Conservation (phyloP, 2,888 invertebrate species). For the Ornithoptera alexandrae region DNA sequence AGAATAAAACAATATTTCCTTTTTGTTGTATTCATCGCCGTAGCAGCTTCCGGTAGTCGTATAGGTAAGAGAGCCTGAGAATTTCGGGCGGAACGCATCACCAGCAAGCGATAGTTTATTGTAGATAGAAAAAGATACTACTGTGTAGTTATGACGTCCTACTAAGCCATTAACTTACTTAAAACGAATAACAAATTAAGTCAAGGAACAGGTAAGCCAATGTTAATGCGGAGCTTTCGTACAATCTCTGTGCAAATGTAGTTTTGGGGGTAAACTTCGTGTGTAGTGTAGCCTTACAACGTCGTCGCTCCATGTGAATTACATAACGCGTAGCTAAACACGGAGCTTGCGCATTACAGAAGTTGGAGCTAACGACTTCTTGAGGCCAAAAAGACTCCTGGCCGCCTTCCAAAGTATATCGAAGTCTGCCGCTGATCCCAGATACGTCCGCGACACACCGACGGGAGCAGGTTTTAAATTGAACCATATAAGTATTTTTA, state of each 20-base stretch:
- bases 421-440: constrained; percentile 53
- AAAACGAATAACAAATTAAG: neutral
- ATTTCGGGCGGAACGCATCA: too few species aligned
- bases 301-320: constrained; percentile 36
- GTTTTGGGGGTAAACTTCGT: constrained; percentile 4
- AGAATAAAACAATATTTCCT: too few species aligned
- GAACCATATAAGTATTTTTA: neutral
- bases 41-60: too few species aligned
- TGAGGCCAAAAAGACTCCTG: constrained; percentile 78
- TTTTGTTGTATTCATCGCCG: too few species aligned
- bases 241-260: neutral
- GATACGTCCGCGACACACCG: constrained; percentile 47
- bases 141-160: too few species aligned
- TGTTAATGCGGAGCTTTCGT: neutral
- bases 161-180: too few species aligned
- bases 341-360: constrained; percentile 54
- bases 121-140: too few species aligned
- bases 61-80: too few species aligned
- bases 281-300: neutral
- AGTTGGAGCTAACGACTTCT: constrained; percentile 71
- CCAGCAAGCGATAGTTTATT: too few species aligned
- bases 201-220: neutral
- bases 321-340: constrained; percentile 53
- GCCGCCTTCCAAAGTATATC: constrained; percentile 67
- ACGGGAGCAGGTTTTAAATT: neutral